A percentile compares a stretch with the other conserved stretches of the same genome.
Evolutionary conservation across 1,140 invertebrate species (phyloP).

Genomic region (Pseudomyrmex gracilis): DNA sequence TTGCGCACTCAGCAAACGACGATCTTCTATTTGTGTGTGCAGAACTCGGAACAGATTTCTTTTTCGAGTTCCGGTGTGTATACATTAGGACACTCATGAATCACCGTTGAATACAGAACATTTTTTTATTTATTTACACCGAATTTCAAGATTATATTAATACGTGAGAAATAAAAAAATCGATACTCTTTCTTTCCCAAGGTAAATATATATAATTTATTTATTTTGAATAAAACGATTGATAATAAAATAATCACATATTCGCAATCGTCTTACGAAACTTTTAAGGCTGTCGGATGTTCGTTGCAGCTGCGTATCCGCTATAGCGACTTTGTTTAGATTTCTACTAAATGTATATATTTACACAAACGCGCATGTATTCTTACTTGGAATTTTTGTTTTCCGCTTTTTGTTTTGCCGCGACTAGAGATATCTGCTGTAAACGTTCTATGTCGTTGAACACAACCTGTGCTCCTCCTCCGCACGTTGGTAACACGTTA

Average conservation of each 20-base stretch:
- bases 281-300: not conserved
- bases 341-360: not conserved
- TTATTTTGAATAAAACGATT: conserved; percentile 37
- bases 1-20: no score
- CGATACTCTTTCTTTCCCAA: not conserved
- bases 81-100: no score
- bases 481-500: conserved; percentile 95
- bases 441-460: conserved; percentile 98
- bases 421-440: conserved; percentile 92
- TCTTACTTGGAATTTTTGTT: conserved; percentile 13
- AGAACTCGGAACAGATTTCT: no score
- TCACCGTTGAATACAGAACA: not conserved
- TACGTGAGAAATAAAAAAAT: not conserved
- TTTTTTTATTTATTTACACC: not conserved
- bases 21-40: no score
- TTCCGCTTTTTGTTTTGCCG: conserved; percentile 76
- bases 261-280: not conserved
- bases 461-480: conserved; percentile 97
- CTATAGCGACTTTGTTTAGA: not conserved
- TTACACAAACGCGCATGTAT: not conserved
- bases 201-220: not conserved
- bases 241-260: not conserved
- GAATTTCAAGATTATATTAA: conserved; percentile 28
- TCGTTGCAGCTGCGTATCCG: no score
- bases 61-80: no score